These are phyloP conservation scores for Ginglymostoma cirratum DNA, from an alignment of 2,113 vertebrate genomes.

Conservation along the genomic window DNA sequence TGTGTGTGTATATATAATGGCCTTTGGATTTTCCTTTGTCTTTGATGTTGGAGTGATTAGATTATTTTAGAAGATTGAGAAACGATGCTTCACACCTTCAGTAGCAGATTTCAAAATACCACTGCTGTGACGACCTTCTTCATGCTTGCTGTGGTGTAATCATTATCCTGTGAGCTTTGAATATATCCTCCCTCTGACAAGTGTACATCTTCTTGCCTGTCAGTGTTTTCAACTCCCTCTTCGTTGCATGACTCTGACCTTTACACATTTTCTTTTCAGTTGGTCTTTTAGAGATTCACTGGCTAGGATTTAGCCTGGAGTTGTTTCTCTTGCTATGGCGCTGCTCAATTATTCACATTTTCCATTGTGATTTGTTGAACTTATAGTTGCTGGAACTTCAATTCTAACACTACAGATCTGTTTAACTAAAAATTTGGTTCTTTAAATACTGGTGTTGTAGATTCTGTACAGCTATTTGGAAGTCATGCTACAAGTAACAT, in stretches of 20 bases:
- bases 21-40: background rate
- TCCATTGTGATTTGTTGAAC: background rate
- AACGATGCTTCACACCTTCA: background rate
- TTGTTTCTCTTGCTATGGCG: background rate
- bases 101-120: background rate
- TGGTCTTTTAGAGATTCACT: background rate
- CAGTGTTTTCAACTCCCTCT: background rate
- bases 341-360: background rate
- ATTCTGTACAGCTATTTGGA: background rate
- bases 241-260: background rate
- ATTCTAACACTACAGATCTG: background rate
- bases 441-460: background rate
- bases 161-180: background rate
- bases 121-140: background rate
- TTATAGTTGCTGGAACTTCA: background rate
- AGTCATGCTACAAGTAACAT: background rate
- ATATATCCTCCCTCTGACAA: background rate
- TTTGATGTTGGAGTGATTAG: background rate
- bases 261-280: background rate
- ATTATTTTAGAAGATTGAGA: background rate
- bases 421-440: background rate
- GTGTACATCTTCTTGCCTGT: background rate
- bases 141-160: background rate
- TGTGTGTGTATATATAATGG: background rate
- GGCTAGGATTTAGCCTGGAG: background rate